phyloP scores from a whole-genome alignment of 2,888 invertebrate species.

The Julus scanicus region DNA sequence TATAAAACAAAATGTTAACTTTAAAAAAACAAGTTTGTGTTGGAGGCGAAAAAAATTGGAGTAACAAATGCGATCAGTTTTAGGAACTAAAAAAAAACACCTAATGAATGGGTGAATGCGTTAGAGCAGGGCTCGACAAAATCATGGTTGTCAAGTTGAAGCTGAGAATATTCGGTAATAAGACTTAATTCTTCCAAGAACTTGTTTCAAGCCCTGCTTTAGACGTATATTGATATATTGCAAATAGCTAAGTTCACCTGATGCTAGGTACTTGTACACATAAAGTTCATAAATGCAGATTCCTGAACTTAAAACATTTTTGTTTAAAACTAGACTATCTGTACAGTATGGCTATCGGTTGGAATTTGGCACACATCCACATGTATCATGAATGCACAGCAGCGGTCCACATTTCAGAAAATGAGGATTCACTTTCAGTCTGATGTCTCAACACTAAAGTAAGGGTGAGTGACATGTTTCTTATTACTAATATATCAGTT shows the following conservation, averaged over 20 bases:
- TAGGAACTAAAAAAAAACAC: constrained; percentile 11
- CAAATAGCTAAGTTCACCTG: not conserved
- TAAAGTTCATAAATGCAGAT: not conserved
- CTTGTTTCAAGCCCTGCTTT: not conserved
- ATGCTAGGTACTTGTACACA: not conserved
- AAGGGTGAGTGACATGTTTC: not conserved
- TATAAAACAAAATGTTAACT: not conserved
- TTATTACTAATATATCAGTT: not conserved
- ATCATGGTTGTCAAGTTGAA: not conserved
- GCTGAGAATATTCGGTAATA: not conserved
- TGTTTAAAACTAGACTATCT: constrained; percentile 34
- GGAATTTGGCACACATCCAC: not conserved
- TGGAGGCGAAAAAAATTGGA: not conserved
- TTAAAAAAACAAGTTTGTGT: not conserved
- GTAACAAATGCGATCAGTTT: not conserved
- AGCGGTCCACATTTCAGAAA: not conserved
- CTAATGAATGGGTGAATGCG: not conserved
- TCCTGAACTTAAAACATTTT: not conserved
- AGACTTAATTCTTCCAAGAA: not conserved
- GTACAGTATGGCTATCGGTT: constrained; percentile 25
- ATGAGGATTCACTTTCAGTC: not conserved
- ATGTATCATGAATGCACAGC: not conserved
- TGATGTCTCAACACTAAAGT: not conserved
- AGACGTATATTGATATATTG: not conserved
- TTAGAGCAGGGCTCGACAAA: not conserved